Evolutionary conservation across 2,113 vertebrate genomes (phyloP), one percentile per base, ranked within the genome.

Genomic region (Ageneiosus marmoratus): DNA sequence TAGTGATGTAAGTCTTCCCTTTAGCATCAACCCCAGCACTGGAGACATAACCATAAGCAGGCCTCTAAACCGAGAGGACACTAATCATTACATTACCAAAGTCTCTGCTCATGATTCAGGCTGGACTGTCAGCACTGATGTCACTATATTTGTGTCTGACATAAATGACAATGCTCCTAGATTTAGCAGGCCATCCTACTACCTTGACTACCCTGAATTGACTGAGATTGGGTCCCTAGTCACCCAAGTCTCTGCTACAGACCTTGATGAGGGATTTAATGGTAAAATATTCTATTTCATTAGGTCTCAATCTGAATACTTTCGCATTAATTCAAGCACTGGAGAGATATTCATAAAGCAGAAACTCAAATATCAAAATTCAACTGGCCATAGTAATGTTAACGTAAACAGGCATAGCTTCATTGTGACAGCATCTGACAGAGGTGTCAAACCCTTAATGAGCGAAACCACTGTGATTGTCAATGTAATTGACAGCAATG

Each of bases 111-210:
- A 97, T 8, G 98, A 99, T 91, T 99, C 96, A 0, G 97, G 97
- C 2, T 99, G 98, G 98, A 98, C 98, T 0, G 98, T 99, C 5
- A 98, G 97, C 92, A 99, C 97, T 0, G 98, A 99, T 5, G 96
- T 99, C 84, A 98, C 98, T 6, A 90, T 99, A 82, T 98, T 98
- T 86, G 95, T 99, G 76, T 96, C 88, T 0, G 98, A 99, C n/a
- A 46, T 99, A 60, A 99, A 99, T 0, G 98, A 99, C 86, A 99
- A 99, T 0, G 91, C 96, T 0, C 98, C 98, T 0, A 92, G 96
- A 67, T 99, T 99, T 85, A 96, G 93, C 79, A 96, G 94, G 0
- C 95, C 98, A 0, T 99, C 97, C 50, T 99, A 99, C 88, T 98
- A 97, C 79, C 90, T 99, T 65, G 97, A 98, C 79, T 98, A 96